A percentile compares a stretch with the other conserved stretches of the same genome.
These are phyloP conservation scores for Athene cunicularia DNA, from an alignment of 2,113 vertebrate species.

Conservation along the genomic window DNA sequence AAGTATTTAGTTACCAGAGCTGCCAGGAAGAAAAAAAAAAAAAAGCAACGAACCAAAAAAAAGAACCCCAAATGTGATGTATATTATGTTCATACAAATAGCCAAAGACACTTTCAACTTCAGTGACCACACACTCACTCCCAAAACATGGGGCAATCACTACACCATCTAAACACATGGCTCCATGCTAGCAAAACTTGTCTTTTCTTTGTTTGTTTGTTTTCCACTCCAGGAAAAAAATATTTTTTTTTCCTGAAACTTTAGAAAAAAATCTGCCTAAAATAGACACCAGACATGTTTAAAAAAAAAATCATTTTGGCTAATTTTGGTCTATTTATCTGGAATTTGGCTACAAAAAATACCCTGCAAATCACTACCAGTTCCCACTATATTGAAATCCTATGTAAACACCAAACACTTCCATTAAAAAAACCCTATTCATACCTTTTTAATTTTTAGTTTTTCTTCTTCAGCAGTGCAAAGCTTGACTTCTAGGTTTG, in stretches of 20 bases:
- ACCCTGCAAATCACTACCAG: background rate
- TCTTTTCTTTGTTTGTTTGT: too few species aligned
- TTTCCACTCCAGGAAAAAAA: background rate
- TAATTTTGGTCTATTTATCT: background rate
- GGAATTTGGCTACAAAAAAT: background rate
- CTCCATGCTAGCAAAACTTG: background rate
- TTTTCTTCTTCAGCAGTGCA: slow-evolving; percentile 79
- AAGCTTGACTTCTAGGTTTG: slow-evolving; percentile 73
- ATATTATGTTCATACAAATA: background rate
- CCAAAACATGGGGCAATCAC: background rate
- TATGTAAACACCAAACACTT: background rate
- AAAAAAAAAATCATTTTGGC: background rate
- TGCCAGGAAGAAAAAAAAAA: accelerated
- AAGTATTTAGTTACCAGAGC: background rate
- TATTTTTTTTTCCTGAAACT: background rate
- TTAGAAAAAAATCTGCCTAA: background rate
- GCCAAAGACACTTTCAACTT: background rate
- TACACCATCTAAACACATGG: background rate
- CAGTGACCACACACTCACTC: background rate
- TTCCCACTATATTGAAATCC: background rate
- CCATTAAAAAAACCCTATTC: background rate
- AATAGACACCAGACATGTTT: background rate
- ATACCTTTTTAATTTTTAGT: slow-evolving; percentile 76
- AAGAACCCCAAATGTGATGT: too few species aligned
- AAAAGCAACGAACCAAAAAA: too few species aligned